Conservation (phyloP, 2,888 invertebrate species). For the Morpho achilles region DNA sequence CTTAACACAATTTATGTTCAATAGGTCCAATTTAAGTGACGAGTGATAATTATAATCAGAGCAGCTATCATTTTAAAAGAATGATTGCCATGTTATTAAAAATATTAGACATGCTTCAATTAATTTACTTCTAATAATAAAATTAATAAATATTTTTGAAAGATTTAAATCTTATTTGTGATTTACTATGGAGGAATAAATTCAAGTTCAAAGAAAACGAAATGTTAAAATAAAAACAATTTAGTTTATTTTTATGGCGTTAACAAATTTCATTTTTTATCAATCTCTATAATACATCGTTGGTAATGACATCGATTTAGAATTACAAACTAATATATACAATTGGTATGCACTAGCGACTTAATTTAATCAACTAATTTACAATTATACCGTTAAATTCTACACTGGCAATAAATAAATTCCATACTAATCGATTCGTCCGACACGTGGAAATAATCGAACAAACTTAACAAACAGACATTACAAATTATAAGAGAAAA, state of each 20-base stretch:
- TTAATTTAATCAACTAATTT: slow-evolving; percentile 61
- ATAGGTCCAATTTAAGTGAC: no score
- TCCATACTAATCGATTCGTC: slow-evolving; percentile 39
- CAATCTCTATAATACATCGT: slow-evolving; percentile 67
- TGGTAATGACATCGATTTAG: slow-evolving; percentile 70
- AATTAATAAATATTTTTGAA: no score
- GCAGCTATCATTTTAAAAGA: no score
- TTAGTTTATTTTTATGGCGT: slow-evolving; percentile 72
- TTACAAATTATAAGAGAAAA: slow-evolving; percentile 34
- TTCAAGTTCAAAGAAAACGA: slow-evolving; percentile 35
- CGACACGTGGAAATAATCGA: slow-evolving; percentile 40
- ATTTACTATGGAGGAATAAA: not conserved
- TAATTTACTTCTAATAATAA: no score
- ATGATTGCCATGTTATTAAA: no score
- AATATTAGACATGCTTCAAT: no score
- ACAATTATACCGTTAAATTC: slow-evolving; percentile 46
- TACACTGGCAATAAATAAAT: slow-evolving; percentile 68
- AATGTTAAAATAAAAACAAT: slow-evolving; percentile 72
- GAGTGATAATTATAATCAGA: no score
- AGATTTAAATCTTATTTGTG: no score
- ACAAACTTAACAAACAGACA: slow-evolving; percentile 64
- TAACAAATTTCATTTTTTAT: slow-evolving; percentile 62
- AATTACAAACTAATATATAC: slow-evolving; percentile 67
- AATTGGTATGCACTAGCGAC: slow-evolving; percentile 52
- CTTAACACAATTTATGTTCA: no score